These are phyloP conservation scores for Pheosia tremula DNA, from an alignment of 2,888 invertebrate species.

Conservation along the genomic window DNA sequence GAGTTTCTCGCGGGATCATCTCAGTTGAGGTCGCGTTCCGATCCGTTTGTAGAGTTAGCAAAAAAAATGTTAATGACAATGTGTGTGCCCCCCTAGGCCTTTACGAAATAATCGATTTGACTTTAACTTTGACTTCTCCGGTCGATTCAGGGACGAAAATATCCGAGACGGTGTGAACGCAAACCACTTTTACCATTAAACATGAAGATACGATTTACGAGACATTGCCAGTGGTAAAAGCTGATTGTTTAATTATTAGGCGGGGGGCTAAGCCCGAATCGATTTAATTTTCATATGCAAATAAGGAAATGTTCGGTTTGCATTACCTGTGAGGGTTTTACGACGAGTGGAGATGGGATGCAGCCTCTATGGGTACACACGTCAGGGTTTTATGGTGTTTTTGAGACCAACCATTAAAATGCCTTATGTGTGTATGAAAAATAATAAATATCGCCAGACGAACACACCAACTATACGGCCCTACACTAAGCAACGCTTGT, in stretches of 20 bases:
- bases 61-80: too few relatives aligned
- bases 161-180: conserved; percentile 16
- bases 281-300: conserved; percentile 54
- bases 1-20: too few relatives aligned
- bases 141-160: too few relatives aligned
- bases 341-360: conserved; percentile 7
- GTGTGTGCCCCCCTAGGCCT: too few relatives aligned
- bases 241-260: conserved; percentile 65
- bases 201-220: conserved; percentile 61
- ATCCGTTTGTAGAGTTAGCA: too few relatives aligned
- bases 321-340: conserved; percentile 27
- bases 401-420: too few relatives aligned
- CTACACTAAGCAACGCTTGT: too few relatives aligned
- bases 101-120: background rate
- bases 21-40: too few relatives aligned
- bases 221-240: conserved; percentile 53
- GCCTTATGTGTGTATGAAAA: too few relatives aligned
- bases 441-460: too few relatives aligned
- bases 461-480: too few relatives aligned
- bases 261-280: conserved; percentile 49
- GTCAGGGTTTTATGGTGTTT: conserved; percentile 9
- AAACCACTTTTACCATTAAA: conserved; percentile 32
- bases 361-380: conserved; percentile 11
- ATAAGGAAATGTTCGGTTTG: conserved; percentile 46
- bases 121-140: background rate